A percentile compares a stretch with the other conserved stretches of the same genome.
These are phyloP conservation scores for Atta texana DNA, from an alignment of 1,140 invertebrate species.

Conservation along the genomic window DNA sequence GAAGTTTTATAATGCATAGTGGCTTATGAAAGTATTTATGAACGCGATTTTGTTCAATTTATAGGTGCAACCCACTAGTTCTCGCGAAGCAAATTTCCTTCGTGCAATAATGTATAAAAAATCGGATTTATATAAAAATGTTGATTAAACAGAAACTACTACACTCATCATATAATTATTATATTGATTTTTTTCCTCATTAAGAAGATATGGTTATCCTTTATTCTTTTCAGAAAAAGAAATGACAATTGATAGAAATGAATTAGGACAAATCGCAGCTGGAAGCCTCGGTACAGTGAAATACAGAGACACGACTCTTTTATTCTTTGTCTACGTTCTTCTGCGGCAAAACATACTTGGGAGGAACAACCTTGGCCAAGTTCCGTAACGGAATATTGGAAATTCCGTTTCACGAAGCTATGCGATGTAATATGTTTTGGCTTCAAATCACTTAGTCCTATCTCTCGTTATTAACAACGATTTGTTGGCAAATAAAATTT, in stretches of 20 bases:
- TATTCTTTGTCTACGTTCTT: conserved; percentile 51
- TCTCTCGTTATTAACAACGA: background rate
- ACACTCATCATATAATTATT: background rate
- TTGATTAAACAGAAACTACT: background rate
- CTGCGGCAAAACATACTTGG: conserved; percentile 47
- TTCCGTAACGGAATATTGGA: conserved; percentile 56
- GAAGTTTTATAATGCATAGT: conserved; percentile 23
- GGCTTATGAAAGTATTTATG: conserved; percentile 33
- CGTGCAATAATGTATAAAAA: background rate
- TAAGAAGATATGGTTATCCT: background rate
- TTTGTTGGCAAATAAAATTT: conserved; percentile 5
- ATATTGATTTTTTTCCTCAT: background rate
- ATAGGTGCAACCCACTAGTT: background rate
- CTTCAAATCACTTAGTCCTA: conserved; percentile 7
- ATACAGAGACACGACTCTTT: conserved; percentile 27
- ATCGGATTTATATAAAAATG: background rate
- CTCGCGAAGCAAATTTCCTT: background rate
- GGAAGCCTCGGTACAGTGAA: conserved; percentile 8
- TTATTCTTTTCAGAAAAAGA: conserved; percentile 12
- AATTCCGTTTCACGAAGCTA: conserved; percentile 39
- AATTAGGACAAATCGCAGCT: conserved; percentile 53
- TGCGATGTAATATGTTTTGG: conserved; percentile 28
- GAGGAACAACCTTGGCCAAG: conserved; percentile 63
- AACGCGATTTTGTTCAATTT: conserved; percentile 23
- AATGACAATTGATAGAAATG: conserved; percentile 30